Conservation (phyloP, 37 sponge, comb jelly and placozoan genomes). For the Chondrilla cf. caribensis region DNA sequence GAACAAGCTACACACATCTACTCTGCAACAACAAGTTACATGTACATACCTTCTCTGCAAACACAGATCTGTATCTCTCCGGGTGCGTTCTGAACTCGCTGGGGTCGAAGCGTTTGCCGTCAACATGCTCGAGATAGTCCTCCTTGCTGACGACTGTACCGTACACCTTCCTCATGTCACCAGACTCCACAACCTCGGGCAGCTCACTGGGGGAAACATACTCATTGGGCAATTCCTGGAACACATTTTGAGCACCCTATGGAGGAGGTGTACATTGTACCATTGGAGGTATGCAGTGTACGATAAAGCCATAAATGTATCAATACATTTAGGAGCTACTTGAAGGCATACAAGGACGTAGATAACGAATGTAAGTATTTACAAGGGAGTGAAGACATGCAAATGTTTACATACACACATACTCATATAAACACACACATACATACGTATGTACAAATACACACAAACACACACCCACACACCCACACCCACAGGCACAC, state of each 20-base stretch:
- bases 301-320: too few species aligned
- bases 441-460: background rate
- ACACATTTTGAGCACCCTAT: constrained; percentile 91
- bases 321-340: too few species aligned
- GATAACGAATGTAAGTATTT: too few species aligned
- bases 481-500: too few species aligned
- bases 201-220: constrained; percentile 77
- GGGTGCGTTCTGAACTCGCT: constrained; percentile 58
- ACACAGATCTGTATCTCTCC: constrained; percentile 47
- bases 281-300: background rate
- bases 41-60: constrained; percentile 53
- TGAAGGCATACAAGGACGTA: background rate
- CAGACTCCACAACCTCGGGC: constrained; percentile 69
- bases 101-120: constrained; percentile 40
- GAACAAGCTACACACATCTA: too few species aligned
- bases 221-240: constrained; percentile 90
- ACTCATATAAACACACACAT: background rate
- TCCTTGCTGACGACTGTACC: constrained; percentile 63
- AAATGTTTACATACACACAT: background rate
- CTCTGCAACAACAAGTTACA: too few species aligned
- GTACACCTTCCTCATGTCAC: constrained; percentile 74
- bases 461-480: too few species aligned
- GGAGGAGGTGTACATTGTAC: background rate
- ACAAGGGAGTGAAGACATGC: background rate
- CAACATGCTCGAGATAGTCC: constrained; percentile 61